Conservation (phyloP, 2,113 vertebrate genomes). For the Rana temporaria region DNA sequence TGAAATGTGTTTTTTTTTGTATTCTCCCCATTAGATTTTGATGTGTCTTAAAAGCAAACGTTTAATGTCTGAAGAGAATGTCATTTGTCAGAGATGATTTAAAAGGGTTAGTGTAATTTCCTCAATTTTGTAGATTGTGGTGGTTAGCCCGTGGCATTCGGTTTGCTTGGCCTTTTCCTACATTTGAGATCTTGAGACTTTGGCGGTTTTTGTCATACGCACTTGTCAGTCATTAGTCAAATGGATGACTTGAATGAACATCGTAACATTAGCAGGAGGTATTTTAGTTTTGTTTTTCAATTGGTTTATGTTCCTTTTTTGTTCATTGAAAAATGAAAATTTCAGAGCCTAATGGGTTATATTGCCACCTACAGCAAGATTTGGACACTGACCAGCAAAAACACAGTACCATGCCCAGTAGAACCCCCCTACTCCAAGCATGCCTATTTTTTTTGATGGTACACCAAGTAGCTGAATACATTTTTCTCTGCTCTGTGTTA, state of each 20-base stretch:
- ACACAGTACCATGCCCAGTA: too few relatives aligned
- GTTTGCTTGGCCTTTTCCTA: constrained; percentile 40
- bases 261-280: constrained; percentile 14
- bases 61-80: background rate
- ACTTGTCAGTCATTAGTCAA: constrained; percentile 52
- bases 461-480: too few relatives aligned
- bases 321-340: too few relatives aligned
- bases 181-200: constrained; percentile 28
- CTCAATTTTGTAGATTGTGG: constrained; percentile 50
- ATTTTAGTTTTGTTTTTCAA: constrained; percentile 10
- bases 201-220: background rate
- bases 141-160: constrained; percentile 13
- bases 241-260: constrained; percentile 50
- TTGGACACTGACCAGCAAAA: too few relatives aligned
- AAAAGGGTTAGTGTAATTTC: constrained; percentile 47
- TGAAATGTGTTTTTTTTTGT: constrained; percentile 3
- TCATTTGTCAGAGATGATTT: constrained; percentile 33
- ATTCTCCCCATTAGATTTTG: background rate
- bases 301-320: too few relatives aligned
- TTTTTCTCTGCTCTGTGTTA: too few relatives aligned
- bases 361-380: too few relatives aligned
- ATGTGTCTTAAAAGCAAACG: constrained; percentile 38
- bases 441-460: too few relatives aligned
- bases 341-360: too few relatives aligned
- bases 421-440: too few relatives aligned